Evolutionary conservation across 2,113 vertebrate genomes (phyloP).

Genomic region (Petromus typicus): DNA sequence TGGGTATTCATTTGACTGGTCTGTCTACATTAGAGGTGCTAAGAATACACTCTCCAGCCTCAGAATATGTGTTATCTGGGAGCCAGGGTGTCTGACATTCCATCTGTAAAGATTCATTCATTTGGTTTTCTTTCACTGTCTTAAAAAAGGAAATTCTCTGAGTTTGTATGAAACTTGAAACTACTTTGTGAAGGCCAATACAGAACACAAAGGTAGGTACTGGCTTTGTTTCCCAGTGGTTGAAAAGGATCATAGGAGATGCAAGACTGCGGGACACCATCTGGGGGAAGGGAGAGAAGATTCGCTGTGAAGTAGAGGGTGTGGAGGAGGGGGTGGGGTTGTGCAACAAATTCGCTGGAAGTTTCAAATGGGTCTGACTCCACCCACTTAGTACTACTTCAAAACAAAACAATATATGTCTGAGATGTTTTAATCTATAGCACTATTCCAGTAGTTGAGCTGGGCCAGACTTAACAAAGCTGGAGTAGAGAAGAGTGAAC

Average conservation of each 20-base stretch:
- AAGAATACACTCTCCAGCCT: neutral
- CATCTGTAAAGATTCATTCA: conserved; percentile 16
- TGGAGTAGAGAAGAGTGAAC: neutral
- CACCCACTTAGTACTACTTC: neutral
- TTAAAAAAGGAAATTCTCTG: conserved; percentile 59
- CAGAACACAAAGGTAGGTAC: neutral
- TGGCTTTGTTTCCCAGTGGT: neutral
- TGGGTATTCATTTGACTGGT: neutral
- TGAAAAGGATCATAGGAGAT: neutral
- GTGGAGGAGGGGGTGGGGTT: neutral
- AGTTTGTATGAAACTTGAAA: conserved; percentile 40
- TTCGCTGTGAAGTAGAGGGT: neutral
- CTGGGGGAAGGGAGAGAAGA: neutral
- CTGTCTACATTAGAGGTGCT: neutral
- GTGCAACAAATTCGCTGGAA: neutral
- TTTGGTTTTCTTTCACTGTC: conserved; percentile 10
- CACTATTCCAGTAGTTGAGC: neutral
- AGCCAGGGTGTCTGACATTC: conserved; percentile 6
- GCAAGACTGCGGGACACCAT: neutral
- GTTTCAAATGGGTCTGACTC: neutral
- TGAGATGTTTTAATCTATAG: neutral
- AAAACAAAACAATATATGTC: neutral
- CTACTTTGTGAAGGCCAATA: neutral
- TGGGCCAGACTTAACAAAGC: neutral
- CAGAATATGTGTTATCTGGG: conserved; percentile 27